Evolutionary conservation across 2,888 invertebrate genomes (phyloP).

Genomic region (Chrysolina haemoptera): DNA sequence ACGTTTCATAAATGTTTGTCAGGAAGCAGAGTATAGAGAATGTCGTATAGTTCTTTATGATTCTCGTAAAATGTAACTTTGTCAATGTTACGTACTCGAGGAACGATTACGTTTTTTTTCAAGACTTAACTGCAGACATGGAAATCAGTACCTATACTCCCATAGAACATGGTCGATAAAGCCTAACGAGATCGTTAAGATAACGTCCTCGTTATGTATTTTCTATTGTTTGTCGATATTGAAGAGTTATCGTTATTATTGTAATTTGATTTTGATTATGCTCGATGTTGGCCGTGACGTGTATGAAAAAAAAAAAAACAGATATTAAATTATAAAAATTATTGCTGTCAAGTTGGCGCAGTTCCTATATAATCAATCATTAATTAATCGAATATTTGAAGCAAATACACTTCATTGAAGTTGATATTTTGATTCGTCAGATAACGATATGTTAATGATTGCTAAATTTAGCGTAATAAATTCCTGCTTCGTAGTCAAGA

Average conservation of each 20-base stretch:
- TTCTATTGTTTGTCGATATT: conserved; percentile 33
- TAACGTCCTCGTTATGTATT: conserved; percentile 25
- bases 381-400: background rate
- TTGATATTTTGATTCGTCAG: no score
- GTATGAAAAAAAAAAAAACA: background rate
- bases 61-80: conserved; percentile 8
- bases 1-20: background rate
- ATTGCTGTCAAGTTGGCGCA: background rate
- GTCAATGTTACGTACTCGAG: background rate
- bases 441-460: no score
- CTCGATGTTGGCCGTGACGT: conserved; percentile 1
- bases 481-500: no score
- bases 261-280: conserved; percentile 7
- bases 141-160: conserved; percentile 2
- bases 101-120: background rate
- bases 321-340: background rate
- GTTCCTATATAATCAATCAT: background rate
- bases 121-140: background rate
- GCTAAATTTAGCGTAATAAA: no score
- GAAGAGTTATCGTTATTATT: conserved; percentile 12
- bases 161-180: conserved; percentile 32
- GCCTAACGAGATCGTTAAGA: conserved; percentile 34
- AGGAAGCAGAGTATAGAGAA: background rate
- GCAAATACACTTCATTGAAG: no score
- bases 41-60: background rate